Evolutionary conservation across 1,140 invertebrate genomes (phyloP).

Genomic region (Ephestia elutella): DNA sequence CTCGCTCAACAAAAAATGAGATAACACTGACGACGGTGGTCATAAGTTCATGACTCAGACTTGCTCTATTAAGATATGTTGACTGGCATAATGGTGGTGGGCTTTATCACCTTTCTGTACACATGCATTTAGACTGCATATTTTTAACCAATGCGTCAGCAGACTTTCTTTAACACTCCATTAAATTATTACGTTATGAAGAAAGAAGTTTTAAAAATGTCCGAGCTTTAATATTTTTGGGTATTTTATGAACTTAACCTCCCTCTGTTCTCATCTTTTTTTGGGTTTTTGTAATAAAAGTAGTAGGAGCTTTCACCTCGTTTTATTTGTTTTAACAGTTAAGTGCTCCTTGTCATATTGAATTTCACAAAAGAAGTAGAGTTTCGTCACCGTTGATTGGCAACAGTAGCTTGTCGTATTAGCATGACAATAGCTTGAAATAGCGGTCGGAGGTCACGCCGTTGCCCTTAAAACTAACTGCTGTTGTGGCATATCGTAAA

Average conservation of each 20-base stretch:
- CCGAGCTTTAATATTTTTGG: no score
- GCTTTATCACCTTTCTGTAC: conserved; percentile 1
- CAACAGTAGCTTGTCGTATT: conserved; percentile 28
- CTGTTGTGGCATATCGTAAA: conserved; percentile 26
- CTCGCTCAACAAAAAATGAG: conserved; percentile 23
- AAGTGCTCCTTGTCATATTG: background rate
- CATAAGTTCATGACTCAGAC: conserved; percentile 16
- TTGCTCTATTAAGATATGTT: conserved; percentile 1
- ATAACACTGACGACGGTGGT: conserved; percentile 18
- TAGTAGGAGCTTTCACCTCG: background rate
- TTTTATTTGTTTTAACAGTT: background rate
- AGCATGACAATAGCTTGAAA: conserved; percentile 54
- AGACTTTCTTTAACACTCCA: background rate
- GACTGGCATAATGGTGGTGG: conserved; percentile 17
- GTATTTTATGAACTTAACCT: no score
- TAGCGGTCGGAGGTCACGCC: conserved; percentile 54
- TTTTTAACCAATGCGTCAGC: background rate
- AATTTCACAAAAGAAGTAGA: background rate
- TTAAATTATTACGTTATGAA: background rate
- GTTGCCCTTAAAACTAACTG: conserved; percentile 48
- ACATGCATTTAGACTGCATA: background rate
- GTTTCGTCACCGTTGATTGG: conserved; percentile 37
- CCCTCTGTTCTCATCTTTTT: no score
- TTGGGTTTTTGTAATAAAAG: no score
- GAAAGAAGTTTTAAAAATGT: no score